A percentile compares a stretch with the other conserved stretches of the same genome.
Conservation (phyloP, 2,113 vertebrate species). For the Phalacrocorax brasilianus region DNA sequence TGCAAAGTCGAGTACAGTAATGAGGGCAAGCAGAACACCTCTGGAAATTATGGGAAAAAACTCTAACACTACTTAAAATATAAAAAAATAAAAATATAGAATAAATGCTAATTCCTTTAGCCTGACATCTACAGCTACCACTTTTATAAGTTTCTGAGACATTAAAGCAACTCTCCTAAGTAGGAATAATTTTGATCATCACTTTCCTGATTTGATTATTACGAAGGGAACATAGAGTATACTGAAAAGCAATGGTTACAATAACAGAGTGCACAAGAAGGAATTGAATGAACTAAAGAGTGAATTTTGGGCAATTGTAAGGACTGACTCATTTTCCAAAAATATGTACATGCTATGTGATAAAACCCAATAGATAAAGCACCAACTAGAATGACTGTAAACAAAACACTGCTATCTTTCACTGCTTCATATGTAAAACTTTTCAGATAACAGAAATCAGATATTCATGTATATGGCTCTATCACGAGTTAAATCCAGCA, state of each 20-base stretch:
- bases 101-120: not conserved
- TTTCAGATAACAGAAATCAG: not conserved
- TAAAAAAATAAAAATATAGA: not conserved
- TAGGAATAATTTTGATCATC: not conserved
- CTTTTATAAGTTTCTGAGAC: not conserved
- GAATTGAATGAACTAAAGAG: not conserved
- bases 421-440: not conserved
- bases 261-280: not conserved
- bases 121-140: not conserved
- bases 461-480: not conserved
- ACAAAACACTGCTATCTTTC: not conserved
- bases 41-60: not conserved
- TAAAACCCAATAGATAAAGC: not conserved
- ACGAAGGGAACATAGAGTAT: not conserved
- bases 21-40: not conserved
- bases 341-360: not conserved
- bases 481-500: not conserved
- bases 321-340: slow-evolving; percentile 6
- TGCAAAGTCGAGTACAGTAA: not conserved
- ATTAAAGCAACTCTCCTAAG: not conserved
- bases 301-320: not conserved
- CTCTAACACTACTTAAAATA: not conserved
- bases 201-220: not conserved
- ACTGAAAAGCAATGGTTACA: not conserved
- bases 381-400: not conserved